Conservation (phyloP, 2,113 vertebrate species). For the Canis aureus region DNA sequence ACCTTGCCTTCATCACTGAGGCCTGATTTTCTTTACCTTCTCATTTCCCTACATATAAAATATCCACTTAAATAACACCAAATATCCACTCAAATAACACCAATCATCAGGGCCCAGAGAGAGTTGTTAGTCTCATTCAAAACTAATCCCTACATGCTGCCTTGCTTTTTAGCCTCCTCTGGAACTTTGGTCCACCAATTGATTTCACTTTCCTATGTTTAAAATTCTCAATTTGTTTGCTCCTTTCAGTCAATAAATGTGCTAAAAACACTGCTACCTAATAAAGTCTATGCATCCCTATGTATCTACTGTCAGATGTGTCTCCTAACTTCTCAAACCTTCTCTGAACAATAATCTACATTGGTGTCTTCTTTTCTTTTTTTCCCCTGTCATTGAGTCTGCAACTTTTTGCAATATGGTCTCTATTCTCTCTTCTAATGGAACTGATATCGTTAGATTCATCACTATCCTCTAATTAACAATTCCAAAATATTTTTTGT, state of each 20-base stretch:
- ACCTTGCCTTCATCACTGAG: not conserved
- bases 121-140: not conserved
- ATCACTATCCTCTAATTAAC: not conserved
- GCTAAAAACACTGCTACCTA: not conserved
- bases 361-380: not conserved
- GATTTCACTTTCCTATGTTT: not conserved
- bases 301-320: too few species aligned
- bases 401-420: not conserved
- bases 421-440: not conserved
- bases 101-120: not conserved
- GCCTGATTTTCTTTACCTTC: not conserved
- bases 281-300: rapidly evolving
- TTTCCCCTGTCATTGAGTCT: not conserved
- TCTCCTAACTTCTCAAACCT: too few species aligned
- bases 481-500: not conserved
- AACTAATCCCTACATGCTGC: not conserved
- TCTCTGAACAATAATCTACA: not conserved
- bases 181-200: not conserved
- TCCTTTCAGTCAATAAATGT: not conserved
- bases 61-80: not conserved
- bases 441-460: not conserved
- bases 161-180: not conserved
- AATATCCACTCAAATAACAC: not conserved
- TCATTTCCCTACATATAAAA: not conserved
- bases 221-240: not conserved